Base-by-base conservation (phyloP, 2,888 invertebrate genomes). In the Drosophila cognata region DNA sequence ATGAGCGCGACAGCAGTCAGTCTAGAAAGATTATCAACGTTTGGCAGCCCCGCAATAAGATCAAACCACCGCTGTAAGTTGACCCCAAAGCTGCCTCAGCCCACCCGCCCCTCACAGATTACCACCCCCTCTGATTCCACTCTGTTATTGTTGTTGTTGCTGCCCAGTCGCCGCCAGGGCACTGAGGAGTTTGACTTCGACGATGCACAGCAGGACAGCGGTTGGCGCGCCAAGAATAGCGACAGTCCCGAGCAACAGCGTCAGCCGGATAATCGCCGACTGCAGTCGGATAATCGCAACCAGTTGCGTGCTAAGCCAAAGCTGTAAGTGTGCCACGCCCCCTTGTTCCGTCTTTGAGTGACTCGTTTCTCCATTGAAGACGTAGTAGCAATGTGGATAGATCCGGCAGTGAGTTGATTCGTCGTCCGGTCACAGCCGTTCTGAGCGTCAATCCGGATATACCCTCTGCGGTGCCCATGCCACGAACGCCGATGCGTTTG, bases 401-500 rank as follows among this genome's bases (percentile, higher is more conserved):
- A 86, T 81, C 82, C 68, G 84, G 86, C 67, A 88, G 84, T 68
- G 87, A 89, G 53, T 33, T 71, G 60, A 55, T 68, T 21, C 88
- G 88, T 69, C 91, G 92, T 56, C 90, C 91, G 18, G 74, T 91
- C 48, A 91, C 92, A 56, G 92, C 92, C 31, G 84, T 88, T 31
- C 71, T 92, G 53, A 79, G 73, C 52, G 80, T 83, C 10, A 85
- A 85, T 71, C 84, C 92, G 33, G 88, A 92, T 82, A 79, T 86
- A 55, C 89, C 90, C 60, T 85, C 89, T 33, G 92, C 92, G 41
- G 74, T 81, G 61, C 92, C 92, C 43, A 68, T 88, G 82, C 91
- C 92, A 16, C 84, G 92, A 64, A 92, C 92, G 71, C 92, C 92
- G 25, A 87, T 91, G 73, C 90, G 90, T 58, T 74, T 92, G 74